phyloP scores from a whole-genome alignment of 2,888 invertebrate genomes.

The Minunthozetes semirufus region DNA sequence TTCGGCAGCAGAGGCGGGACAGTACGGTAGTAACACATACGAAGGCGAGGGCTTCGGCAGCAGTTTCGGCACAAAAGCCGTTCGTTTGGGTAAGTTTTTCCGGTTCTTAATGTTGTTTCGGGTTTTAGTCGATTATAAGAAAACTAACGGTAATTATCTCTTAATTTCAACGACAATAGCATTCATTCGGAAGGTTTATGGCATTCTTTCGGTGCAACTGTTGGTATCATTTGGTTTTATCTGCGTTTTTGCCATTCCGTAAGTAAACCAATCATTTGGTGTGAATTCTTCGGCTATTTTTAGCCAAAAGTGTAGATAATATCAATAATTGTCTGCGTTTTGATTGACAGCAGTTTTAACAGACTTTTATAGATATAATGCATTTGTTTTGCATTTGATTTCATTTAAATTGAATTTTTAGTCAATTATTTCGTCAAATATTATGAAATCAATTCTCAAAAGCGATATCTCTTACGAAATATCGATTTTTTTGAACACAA shows the following conservation, averaged over 20 bases:
- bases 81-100: constrained; percentile 53
- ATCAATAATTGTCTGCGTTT: not conserved
- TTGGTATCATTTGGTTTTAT: constrained; percentile 56
- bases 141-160: not conserved
- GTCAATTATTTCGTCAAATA: no score
- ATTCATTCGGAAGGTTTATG: constrained; percentile 63
- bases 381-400: no score
- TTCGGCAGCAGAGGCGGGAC: constrained; percentile 28
- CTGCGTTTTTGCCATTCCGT: constrained; percentile 63
- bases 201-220: constrained; percentile 75
- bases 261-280: constrained; percentile 51
- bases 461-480: no score
- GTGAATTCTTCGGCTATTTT: not conserved
- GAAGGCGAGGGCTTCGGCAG: constrained; percentile 37
- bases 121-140: not conserved
- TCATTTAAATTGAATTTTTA: no score
- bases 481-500: no score
- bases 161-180: constrained; percentile 51
- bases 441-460: no score
- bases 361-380: no score
- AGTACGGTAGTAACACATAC: not conserved
- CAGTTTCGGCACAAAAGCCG: constrained; percentile 60
- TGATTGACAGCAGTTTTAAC: no score
- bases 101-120: not conserved
- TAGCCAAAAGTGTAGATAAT: not conserved